Evolutionary conservation across 2,888 invertebrate species (phyloP).

Genomic region (Schizaphis graminum): DNA sequence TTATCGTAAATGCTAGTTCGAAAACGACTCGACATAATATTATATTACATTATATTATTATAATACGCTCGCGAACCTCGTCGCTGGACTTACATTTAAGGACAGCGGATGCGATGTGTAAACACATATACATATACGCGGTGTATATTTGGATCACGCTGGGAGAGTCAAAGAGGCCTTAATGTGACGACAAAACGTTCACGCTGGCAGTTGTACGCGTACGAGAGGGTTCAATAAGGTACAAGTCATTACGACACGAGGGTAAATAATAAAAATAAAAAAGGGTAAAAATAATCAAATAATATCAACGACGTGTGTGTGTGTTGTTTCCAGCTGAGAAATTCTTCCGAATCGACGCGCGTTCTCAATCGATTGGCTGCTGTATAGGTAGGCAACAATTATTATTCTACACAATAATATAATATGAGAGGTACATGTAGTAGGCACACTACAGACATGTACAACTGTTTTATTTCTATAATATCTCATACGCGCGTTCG

Average conservation of each 20-base stretch:
- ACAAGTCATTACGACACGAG: constrained; percentile 55
- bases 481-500: not conserved
- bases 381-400: not conserved
- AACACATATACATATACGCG: no score
- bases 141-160: constrained; percentile 10
- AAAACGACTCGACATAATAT: not conserved
- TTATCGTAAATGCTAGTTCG: not conserved
- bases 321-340: constrained; percentile 54
- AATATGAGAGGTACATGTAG: not conserved
- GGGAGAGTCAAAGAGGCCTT: constrained; percentile 38
- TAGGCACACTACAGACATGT: not conserved
- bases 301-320: constrained; percentile 44
- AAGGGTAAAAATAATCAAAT: constrained; percentile 62
- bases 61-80: not conserved
- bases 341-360: constrained; percentile 60
- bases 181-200: constrained; percentile 57
- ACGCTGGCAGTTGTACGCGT: not conserved
- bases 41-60: not conserved
- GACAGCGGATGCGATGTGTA: not conserved
- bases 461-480: not conserved
- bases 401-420: not conserved
- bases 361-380: constrained; percentile 49
- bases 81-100: not conserved
- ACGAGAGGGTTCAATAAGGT: constrained; percentile 24
- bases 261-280: constrained; percentile 57